Conservation (phyloP, 2,888 invertebrate genomes). For the Hedychridium roseum region DNA sequence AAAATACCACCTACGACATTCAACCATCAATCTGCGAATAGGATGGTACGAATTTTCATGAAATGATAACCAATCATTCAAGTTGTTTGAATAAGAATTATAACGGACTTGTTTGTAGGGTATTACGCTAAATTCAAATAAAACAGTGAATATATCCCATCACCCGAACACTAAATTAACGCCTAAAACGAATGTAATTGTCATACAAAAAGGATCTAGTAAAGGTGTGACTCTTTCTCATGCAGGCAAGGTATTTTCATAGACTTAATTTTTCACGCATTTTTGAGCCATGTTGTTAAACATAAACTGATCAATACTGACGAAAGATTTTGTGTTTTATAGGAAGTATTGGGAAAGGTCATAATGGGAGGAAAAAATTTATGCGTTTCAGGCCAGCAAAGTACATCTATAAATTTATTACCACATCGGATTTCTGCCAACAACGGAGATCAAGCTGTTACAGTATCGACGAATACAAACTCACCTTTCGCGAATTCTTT, state of each 20-base stretch:
- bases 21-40: slow-evolving; percentile 46
- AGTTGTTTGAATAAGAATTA: slow-evolving; percentile 1
- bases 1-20: slow-evolving; percentile 44
- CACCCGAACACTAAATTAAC: slow-evolving; percentile 51
- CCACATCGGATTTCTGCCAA: slow-evolving; percentile 44
- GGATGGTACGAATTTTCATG: slow-evolving; percentile 42
- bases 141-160: slow-evolving; percentile 47
- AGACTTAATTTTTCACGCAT: too few species aligned
- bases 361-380: slow-evolving; percentile 56
- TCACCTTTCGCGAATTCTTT: slow-evolving; percentile 37
- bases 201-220: slow-evolving; percentile 69
- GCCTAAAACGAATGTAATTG: slow-evolving; percentile 69
- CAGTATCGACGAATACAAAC: slow-evolving; percentile 33
- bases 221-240: slow-evolving; percentile 63
- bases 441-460: slow-evolving; percentile 47
- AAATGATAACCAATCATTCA: slow-evolving; percentile 1
- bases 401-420: slow-evolving; percentile 40
- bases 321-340: slow-evolving; percentile 12
- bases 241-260: slow-evolving; percentile 52
- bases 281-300: not conserved
- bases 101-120: slow-evolving; percentile 46
- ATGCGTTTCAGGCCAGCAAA: slow-evolving; percentile 46
- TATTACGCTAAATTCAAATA: slow-evolving; percentile 45
- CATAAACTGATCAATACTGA: slow-evolving; percentile 2
- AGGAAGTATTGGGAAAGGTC: slow-evolving; percentile 60